Conservation (phyloP, 2,113 vertebrate species). For the Nibea coibor region DNA sequence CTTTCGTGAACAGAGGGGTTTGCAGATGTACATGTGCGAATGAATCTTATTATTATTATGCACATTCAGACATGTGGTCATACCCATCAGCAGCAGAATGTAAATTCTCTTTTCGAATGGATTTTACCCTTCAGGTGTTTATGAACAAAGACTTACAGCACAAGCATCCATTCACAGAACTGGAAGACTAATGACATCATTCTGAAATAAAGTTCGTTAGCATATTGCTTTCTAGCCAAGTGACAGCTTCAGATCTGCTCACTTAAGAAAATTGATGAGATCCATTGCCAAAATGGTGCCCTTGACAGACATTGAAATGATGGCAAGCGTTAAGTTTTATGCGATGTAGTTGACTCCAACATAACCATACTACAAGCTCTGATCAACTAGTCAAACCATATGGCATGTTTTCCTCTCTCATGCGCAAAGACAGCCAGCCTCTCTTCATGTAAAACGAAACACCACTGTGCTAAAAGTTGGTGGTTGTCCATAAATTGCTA, state of each 20-base stretch:
- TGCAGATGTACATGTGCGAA: not conserved
- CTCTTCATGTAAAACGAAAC: slow-evolving; percentile 33
- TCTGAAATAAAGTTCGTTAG: slow-evolving; percentile 56
- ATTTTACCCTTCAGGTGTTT: slow-evolving; percentile 54
- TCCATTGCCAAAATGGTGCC: slow-evolving; percentile 76
- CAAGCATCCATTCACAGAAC: slow-evolving; percentile 31
- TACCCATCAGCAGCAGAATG: not conserved
- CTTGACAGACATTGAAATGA: slow-evolving; percentile 79
- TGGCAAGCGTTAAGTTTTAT: slow-evolving; percentile 80
- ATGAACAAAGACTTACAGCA: slow-evolving; percentile 29
- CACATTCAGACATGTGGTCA: slow-evolving; percentile 3
- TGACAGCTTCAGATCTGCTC: slow-evolving; percentile 72
- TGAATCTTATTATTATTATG: slow-evolving; percentile 5
- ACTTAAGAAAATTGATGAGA: slow-evolving; percentile 77
- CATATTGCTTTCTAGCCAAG: slow-evolving; percentile 59
- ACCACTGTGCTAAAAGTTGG: slow-evolving; percentile 31
- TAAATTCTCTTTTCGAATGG: slow-evolving; percentile 17
- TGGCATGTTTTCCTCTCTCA: slow-evolving; percentile 24
- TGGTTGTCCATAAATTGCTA: slow-evolving; percentile 30
- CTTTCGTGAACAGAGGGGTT: slow-evolving; percentile 20
- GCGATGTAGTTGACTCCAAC: slow-evolving; percentile 76
- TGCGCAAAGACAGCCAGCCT: slow-evolving; percentile 7
- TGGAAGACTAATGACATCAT: slow-evolving; percentile 50
- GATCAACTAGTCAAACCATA: slow-evolving; percentile 72
- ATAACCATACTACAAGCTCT: slow-evolving; percentile 67